Evolutionary conservation across 2,888 invertebrate species (phyloP), one percentile per base, ranked within the genome.

Genomic region (Rotaria socialis): DNA sequence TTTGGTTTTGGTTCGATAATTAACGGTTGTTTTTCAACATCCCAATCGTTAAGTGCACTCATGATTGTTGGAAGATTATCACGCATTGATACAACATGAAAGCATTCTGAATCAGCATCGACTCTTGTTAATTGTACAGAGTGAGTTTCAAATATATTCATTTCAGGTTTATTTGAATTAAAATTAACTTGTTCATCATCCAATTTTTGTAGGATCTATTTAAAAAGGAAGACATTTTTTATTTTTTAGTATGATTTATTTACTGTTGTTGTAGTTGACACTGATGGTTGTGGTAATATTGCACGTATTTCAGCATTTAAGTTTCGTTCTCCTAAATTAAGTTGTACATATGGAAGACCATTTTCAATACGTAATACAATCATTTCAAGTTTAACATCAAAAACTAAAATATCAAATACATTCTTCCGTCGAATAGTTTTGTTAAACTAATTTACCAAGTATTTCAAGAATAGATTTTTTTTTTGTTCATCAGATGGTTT

Each of bases 321-420:
- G 47, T 80, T n/a, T 11, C 47, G 41, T 47, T 80, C 11, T n/a
- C 47, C 47, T 43, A 47, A 43, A 80, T 47, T 80, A 3, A 80
- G n/a, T 80, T 47, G 80, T 10, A 80, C 80, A 80, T 80, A n/a
- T n/a, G 80, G 80, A 24, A 80, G 47, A n/a, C 22, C 24, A 47
- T 47, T 80, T 7, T 43, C 80, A 47, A 80, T 47, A 47, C 80
- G 43, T 80, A 47, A 14, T 24, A 80, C 80, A 47, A 35, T 80
- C 80, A 80, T 80, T n/a, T 80, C 80, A 43, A 80, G 47, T 80
- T 80, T 80, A 22, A 47, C 47, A 80, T 80, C 80, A 43, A 80
- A 47, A 10, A 80, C 80, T 80, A 80, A 24, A 47, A 47, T 11
- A 80, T 67, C 4, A 2, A 14, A 67, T 35, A 47, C 24, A 75